Percentiles rank a stretch among this genome's conserved stretches.
These are phyloP conservation scores for Troides helena DNA, from an alignment of 2,888 invertebrate species.

Conservation along the genomic window DNA sequence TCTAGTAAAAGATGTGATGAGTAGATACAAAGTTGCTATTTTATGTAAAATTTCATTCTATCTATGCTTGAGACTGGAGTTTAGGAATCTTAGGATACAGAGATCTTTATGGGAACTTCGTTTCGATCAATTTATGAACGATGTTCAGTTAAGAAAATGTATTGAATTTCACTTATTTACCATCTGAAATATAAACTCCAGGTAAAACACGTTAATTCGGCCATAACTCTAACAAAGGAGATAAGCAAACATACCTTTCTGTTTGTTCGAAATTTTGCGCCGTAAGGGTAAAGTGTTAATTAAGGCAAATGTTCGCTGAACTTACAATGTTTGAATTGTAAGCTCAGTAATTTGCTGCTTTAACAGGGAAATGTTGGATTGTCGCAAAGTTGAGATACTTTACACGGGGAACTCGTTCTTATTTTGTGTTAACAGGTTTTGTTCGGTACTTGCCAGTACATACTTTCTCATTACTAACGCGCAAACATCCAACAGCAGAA, in stretches of 20 bases:
- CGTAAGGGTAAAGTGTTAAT: conserved; percentile 25
- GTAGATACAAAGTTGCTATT: no score
- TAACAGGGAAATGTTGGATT: conserved; percentile 10
- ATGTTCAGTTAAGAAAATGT: no score
- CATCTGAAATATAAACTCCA: background rate
- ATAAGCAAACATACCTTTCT: conserved; percentile 18
- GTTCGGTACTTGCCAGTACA: background rate
- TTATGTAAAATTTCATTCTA: no score
- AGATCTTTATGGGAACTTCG: no score
- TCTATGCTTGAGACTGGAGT: no score
- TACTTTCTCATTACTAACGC: background rate
- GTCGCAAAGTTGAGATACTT: conserved; percentile 9
- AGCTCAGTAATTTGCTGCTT: conserved; percentile 19
- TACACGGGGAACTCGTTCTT: background rate
- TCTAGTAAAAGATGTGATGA: no score
- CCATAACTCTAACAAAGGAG: conserved; percentile 3
- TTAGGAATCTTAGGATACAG: no score
- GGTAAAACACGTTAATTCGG: background rate
- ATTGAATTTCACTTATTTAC: background rate
- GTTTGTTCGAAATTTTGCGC: conserved; percentile 25
- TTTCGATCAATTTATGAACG: no score
- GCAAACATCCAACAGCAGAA: background rate
- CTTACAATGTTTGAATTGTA: conserved; percentile 23
- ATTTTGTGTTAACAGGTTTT: background rate
- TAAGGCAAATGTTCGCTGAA: conserved; percentile 23